Evolutionary conservation across 2,113 vertebrate genomes (phyloP).

Genomic region (Ploceus nigricollis): DNA sequence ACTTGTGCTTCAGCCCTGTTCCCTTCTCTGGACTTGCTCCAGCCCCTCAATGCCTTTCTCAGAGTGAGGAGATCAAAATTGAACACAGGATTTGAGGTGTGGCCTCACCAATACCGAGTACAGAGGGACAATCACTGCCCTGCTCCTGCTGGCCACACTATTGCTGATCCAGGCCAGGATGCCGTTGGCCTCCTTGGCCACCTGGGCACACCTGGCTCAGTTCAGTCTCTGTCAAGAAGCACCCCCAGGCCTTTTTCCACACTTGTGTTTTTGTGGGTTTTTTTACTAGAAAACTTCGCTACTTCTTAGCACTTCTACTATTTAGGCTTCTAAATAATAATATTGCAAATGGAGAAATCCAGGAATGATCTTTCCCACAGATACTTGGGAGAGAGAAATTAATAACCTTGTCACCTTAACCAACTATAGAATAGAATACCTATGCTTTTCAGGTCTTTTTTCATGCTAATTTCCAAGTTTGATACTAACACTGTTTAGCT

Average conservation of each 20-base stretch:
- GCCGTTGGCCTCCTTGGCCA: not conserved
- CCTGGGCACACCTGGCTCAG: no score
- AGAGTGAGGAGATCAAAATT: not conserved
- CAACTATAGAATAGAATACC: not conserved
- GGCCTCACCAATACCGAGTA: rapidly evolving
- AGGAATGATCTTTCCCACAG: not conserved
- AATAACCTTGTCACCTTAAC: not conserved
- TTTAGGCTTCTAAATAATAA: not conserved
- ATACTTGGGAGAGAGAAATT: not conserved
- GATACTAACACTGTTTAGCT: not conserved
- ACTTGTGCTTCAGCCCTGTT: not conserved
- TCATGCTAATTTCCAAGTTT: not conserved
- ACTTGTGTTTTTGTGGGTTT: not conserved
- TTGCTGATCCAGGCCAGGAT: no score
- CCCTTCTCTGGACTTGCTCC: not conserved
- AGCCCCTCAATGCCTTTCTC: not conserved
- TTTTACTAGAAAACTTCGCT: not conserved
- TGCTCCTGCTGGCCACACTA: not conserved
- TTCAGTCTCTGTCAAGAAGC: no score
- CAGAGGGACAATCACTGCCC: not conserved
- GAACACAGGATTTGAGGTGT: no score
- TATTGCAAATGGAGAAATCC: not conserved
- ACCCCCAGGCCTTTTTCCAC: not conserved
- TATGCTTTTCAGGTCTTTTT: not conserved
- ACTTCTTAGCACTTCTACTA: not conserved